Base-by-base conservation (phyloP, 2,797 vertebrate species). In the Poeciliopsis infans region DNA sequence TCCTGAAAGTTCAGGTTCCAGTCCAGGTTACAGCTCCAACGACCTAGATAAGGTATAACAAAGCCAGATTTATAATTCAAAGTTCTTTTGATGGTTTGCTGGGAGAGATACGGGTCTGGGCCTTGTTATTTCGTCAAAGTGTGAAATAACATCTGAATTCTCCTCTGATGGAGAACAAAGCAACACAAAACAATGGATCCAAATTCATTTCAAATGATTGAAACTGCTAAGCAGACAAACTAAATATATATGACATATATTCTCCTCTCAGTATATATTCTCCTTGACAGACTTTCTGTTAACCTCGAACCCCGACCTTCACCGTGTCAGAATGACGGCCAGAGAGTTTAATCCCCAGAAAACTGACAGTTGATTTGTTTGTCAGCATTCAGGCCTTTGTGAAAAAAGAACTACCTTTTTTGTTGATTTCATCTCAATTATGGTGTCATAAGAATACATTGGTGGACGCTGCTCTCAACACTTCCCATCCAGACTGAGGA, bases 351-450 rank as follows among this genome's bases (percentile, higher is more conserved):
- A 84, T 46, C n/a, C 53, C 18, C 31, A 20, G 4, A 3, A 47
- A 51, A 47, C 76, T 61, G 72, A 82, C 80, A 80, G 43, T n/a
- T 79, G 57, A 68, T 76, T 79, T 83, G 43, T 49, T 69, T 53
- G 33, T 39, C 33, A 20, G 61, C 61, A 36, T 66, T 64, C 31
- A 64, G 28, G 16, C 3, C 23, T 69, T 69, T 43, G 13, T 10
- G 3, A 43, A 69, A 68, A 41, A 41, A 11, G 18, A 11, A 33
- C 36, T 2, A 12, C 3, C 23, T 41, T 4, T 69, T 41, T 69
- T 25, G 25, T 25, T n/a, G 5, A 13, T 4, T 57, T 28, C 11
- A 57, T n/a, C 23, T 23, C 23, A 49, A 7, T 25, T 43, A 43
- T n/a, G 10, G 11, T 69, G 18, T 69, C 41, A 69, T n/a, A 69